Evolutionary conservation across 1,140 invertebrate genomes (phyloP), one percentile per base, ranked within the genome.

Genomic region (Whitmania pigra): DNA sequence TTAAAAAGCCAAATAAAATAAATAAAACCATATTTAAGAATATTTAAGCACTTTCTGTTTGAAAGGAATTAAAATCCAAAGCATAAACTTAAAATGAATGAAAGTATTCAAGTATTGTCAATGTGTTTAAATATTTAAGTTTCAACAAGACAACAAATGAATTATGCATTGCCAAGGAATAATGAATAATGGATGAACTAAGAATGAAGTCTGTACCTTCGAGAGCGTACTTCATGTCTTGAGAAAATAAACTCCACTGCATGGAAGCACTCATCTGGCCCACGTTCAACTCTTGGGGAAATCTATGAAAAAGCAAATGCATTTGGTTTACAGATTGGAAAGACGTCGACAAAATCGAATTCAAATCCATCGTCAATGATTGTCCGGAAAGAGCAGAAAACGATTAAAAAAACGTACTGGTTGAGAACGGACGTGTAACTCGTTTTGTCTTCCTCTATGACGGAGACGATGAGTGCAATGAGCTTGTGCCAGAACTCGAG

Each of bases 401-500:
- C 0, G 49, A 4, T 67, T 7, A 7, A 53, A 9, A 2, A 53
- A 17, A 71, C 79, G 77, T 72, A 97, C 85, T 99, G 96, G 84
- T 97, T 99, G 53, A 99, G 85, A 49, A 98, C 94, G n/a, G 94
- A 91, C 11, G 93, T 93, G 81, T 99, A 99, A 81, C 92, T 95
- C 80, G 96, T 97, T 77, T 90, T 90, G 82, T 99, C 96, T 80
- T 99, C 96, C 82, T 99, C 95, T 80, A 99, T 97, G 53, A 99
- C 94, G 72, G 94, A 96, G 20, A 97, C 94, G 75, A 98, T 96
- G 55, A 98, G 87, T 18, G 94, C 93, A 75, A 99, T 95, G 43
- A 99, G 84, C 78, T 97, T 98, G 83, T 97, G 93, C 95, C 95
- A 98, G 82, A 98, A 99, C 80, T 97, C 93, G 18, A 98, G 87